Evolutionary conservation across 1,140 invertebrate genomes (phyloP), one percentile per base, ranked within the genome.

Genomic region (Drosophila pectinifera): DNA sequence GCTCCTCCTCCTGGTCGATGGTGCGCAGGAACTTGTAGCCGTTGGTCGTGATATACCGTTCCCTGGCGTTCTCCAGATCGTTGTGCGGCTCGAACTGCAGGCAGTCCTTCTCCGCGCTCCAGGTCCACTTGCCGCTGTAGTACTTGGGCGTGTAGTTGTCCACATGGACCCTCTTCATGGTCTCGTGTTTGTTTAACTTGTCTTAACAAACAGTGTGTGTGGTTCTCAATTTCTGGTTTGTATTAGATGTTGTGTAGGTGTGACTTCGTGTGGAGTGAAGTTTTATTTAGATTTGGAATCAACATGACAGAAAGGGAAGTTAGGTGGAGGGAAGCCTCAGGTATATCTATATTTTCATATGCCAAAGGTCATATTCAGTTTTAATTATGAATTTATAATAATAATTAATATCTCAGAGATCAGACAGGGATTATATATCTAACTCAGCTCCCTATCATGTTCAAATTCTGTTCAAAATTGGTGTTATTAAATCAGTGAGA

Each of bases 1-100:
- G 45, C 54, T 92, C 91, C 36, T 92, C 91, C 28, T 88, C 64
- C 46, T 92, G 89, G 57, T 90, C 78, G 3, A 92, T 70, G 1
- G 54, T 67, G 26, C 76, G 78, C 20, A 78, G 42, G 28, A 92
- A 92, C 24, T 75, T 74, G 18, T 61, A 82, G 4, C 82, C 85
- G 7, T 86, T 86, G 2, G 89, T 84, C 5, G 48, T 69, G 4
- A 92, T 69, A 28, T 69, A 90, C 0, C 79, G 80, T 18, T 90
- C 82, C 28, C 55, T 67, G 6, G 42, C 48, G 31, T 78, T 13
- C 16, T 46, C 63, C 10, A 80, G 45, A 41, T 91, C 83, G 16
- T 80, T 72, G 13, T 68, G 48, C 0, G 76, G 56, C 16, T 88
- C 67, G 42, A 90, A 92, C 1, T 79, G 72, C 1, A 92, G 63